Evolutionary conservation across 2,113 vertebrate genomes (phyloP), one percentile per base, ranked within the genome.

Genomic region (Dasyprocta punctata): DNA sequence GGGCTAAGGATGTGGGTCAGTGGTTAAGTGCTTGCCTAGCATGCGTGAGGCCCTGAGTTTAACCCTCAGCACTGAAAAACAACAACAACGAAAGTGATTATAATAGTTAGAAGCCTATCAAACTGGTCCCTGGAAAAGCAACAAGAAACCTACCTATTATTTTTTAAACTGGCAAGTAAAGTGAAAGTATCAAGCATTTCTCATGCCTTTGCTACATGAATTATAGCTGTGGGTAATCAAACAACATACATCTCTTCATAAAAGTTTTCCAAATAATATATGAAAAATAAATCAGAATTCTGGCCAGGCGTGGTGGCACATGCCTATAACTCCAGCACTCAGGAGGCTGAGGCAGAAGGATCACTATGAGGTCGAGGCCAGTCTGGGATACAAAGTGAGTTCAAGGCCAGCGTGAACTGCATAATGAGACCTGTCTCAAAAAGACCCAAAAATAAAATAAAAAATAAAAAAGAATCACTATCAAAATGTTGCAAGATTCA

Each of bases 131-230:
- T 75, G 7, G n/a, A 33, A 96, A 86, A 61, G n/a, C 38, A 60
- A 58, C 44, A 95, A 95, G n/a, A 14, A 85, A 85, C 19, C 61
- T 54, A 54, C 4, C 54, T 54, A 54, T 89, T 52, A 92, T 44
- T 33, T 63, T 89, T 19, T 19, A 94, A 95, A 92, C 41, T 61
- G 94, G 20, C 36, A 89, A 71, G 78, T 89, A 49, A 80, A 47
- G 33, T 19, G 67, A 36, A 67, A 80, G 36, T 86, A 86, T 92
- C 54, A 89, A 77, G 44, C 38, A 89, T 80, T 95, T 80, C 89
- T 61, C 78, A 90, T 89, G 44, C 11, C 13, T 56, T 89, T 77
- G 54, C 52, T 61, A 33, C 47, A 13, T 73, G 60, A 94, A 65
- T 11, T 36, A 5, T 60, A 95, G 85, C 38, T 28, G 36, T 41